Base-by-base conservation (phyloP, 2,888 invertebrate species). In the Gisinianus flammeolus region DNA sequence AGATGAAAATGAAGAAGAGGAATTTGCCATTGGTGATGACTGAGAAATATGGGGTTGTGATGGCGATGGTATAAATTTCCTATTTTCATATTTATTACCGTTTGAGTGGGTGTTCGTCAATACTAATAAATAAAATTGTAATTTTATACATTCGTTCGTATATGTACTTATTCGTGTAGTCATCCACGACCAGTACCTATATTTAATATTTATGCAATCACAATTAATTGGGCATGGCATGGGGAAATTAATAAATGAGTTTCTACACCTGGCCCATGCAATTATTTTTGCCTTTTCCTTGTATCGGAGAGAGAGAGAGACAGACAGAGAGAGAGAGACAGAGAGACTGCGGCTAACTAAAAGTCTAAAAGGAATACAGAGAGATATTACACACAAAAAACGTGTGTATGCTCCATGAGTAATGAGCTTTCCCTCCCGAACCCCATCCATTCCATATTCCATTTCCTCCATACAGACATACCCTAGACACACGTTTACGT, bases 191-290 rank as follows among this genome's bases (percentile, higher is more conserved):
- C n/a, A n/a, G n/a, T n/a, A 44, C 16, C 16, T 16, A 44, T 44
- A 16, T 10, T 16, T 16, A n/a, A 19, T 54, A 54, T 54, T 54
- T 54, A 16, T 54, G 54, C 54, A 54, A 54, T 54, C n/a, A n/a
- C n/a, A 54, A 54, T 54, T 54, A 54, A 54, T 54, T 54, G 54
- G 54, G 54, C 54, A 54, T 54, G 54, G 54, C 54, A 54, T 54
- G 19, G 4, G 16, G 19, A 54, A 54, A 54, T 54, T 54, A 54
- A 54, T n/a, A 54, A 54, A 54, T 54, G 54, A 54, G 54, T 54
- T n/a, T 19, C 54, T 54, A 54, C 54, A 54, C 54, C 54, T 54
- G 54, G 54, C 54, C 54, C 54, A 54, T 54, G 5, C 8, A 54
- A 54, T 8, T 8, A 54, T 44, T 54, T 54, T 54, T 54, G 16